Base-by-base conservation (phyloP, 2,888 invertebrate genomes). In the Leptopterna dolabrata region DNA sequence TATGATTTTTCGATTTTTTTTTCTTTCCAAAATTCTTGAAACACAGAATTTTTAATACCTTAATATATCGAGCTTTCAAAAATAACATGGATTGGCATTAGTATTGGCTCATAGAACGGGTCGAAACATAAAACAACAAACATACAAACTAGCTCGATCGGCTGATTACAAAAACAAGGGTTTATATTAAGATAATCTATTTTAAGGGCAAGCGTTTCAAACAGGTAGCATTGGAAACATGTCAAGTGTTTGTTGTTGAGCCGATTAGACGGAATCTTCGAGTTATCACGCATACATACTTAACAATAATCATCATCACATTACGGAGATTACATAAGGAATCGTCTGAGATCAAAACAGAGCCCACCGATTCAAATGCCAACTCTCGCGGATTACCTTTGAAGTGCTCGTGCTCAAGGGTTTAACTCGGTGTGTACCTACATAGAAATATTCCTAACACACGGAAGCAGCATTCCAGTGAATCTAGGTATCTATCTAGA, bases 151-250 rank as follows among this genome's bases (percentile, higher is more conserved):
- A 27, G 63, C 19, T 11, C 63, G 63, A 63, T 24, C 63, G 19
- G 63, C 63, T 63, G 63, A 63, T 63, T 63, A 63, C 63, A 63
- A 63, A 63, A 19, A 63, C 63, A 7, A 24, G 0, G 36, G 73
- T 73, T 73, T 73, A 73, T 73, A 41, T 73, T 73, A 73, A 30
- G 73, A 30, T 6, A 29, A 4, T 73, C 73, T 73, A 73, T 73
- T 73, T 73, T 4, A 9, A 73, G 73, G 30, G 73, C n/a, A n/a
- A 41, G 41, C 36, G 36, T 36, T 36, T 36, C 19, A 73, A 41
- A 41, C 41, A 19, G 71, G 73, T 73, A 73, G 73, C 36, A 73
- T 73, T 73, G 73, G 73, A 73, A 73, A 73, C 73, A 73, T 73
- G 73, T 73, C 73, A 73, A 73, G 73, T 73, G 73, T 73, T 73